Evolutionary conservation across 2,888 invertebrate genomes (phyloP).

Genomic region (Drosophila kokeensis): DNA sequence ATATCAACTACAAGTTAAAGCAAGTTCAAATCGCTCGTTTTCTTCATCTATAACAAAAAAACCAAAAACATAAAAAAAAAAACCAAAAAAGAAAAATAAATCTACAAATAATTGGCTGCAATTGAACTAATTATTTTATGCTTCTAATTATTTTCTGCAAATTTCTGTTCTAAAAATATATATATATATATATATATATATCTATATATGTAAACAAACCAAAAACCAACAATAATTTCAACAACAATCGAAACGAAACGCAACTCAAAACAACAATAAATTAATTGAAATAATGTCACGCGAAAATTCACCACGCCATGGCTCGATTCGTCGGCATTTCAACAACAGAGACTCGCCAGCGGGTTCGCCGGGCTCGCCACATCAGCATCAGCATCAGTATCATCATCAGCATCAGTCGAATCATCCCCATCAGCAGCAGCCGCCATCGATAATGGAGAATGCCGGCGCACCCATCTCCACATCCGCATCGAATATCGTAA

Average conservation of each 20-base stretch:
- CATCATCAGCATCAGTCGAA: conserved; percentile 65
- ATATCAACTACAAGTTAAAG: conserved; percentile 51
- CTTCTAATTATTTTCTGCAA: conserved; percentile 79
- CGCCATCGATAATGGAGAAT: conserved; percentile 81
- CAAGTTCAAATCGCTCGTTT: conserved; percentile 75
- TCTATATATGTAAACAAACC: neutral
- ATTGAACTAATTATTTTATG: conserved; percentile 75
- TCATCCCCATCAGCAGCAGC: conserved; percentile 64
- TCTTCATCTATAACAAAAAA: conserved; percentile 62
- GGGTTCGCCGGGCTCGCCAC: conserved; percentile 69
- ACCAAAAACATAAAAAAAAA: conserved; percentile 23
- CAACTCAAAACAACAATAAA: conserved; percentile 14
- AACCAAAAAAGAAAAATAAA: conserved; percentile 19
- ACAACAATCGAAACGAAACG: conserved; percentile 2
- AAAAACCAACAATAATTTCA: conserved; percentile 30
- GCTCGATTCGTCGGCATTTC: conserved; percentile 73
- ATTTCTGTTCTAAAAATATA: conserved; percentile 58
- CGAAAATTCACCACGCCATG: conserved; percentile 85
- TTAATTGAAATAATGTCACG: conserved; percentile 80
- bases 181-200: conserved; percentile 20
- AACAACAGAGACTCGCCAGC: conserved; percentile 67
- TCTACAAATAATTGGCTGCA: conserved; percentile 64
- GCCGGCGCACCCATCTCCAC: conserved; percentile 76
- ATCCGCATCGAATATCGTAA: conserved; percentile 82
- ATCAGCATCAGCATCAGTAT: conserved; percentile 65